Evolutionary conservation across 1,140 invertebrate species (phyloP).

Genomic region (Pararge aegeria): DNA sequence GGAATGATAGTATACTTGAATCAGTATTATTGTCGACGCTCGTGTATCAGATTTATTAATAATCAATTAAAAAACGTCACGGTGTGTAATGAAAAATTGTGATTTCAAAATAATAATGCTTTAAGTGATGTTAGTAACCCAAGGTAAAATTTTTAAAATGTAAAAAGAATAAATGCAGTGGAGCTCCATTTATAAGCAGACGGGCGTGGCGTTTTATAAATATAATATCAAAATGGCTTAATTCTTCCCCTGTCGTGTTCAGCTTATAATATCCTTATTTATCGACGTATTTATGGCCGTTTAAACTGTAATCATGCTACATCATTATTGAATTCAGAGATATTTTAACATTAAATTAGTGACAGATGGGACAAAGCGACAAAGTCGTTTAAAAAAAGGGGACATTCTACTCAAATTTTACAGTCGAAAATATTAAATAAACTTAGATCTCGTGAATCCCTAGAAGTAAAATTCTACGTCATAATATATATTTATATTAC

Average conservation of each 20-base stretch:
- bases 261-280: conserved; percentile 10
- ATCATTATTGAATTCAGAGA: not conserved
- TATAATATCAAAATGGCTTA: conserved; percentile 6
- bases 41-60: too few species aligned
- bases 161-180: not conserved
- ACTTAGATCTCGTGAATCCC: too few species aligned
- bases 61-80: too few species aligned
- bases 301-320: conserved; percentile 14
- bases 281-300: conserved; percentile 16
- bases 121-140: not conserved
- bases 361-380: not conserved
- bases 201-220: not conserved
- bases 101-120: too few species aligned
- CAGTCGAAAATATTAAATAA: too few species aligned
- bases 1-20: too few species aligned
- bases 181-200: not conserved
- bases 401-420: not conserved
- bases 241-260: not conserved
- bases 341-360: not conserved
- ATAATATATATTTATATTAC: too few species aligned
- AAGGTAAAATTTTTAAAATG: too few species aligned
- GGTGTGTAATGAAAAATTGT: too few species aligned
- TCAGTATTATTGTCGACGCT: too few species aligned
- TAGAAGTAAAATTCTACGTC: too few species aligned
- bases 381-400: not conserved